A percentile compares a stretch with the other conserved stretches of the same genome.
Conservation (phyloP, 2,113 vertebrate genomes). For the Sciurus niger region DNA sequence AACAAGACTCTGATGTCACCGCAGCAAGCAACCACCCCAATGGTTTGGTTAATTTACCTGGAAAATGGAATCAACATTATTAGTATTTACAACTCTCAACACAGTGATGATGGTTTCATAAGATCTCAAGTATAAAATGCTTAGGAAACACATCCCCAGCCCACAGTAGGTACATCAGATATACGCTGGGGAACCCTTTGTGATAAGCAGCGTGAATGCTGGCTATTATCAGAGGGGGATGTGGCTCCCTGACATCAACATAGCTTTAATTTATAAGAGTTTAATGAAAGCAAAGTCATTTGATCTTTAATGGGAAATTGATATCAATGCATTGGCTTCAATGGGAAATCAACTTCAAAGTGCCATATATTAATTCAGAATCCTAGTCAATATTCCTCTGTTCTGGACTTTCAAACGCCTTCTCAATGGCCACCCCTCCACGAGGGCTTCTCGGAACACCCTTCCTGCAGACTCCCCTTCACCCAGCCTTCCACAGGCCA, state of each 20-base stretch:
- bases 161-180: not conserved
- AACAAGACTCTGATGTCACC: not conserved
- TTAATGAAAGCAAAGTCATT: not conserved
- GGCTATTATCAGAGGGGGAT: not conserved
- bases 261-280: slow-evolving; percentile 14
- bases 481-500: not conserved
- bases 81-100: not conserved
- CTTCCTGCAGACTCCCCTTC: not conserved
- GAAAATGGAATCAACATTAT: not conserved
- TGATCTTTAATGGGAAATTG: not conserved
- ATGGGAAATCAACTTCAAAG: slow-evolving; percentile 58
- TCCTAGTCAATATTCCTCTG: not conserved
- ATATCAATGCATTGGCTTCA: not conserved
- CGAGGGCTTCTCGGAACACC: not conserved
- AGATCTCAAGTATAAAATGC: not conserved
- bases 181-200: not conserved
- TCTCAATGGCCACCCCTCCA: not conserved
- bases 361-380: slow-evolving; percentile 22
- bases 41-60: not conserved
- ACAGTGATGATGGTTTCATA: not conserved
- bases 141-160: not conserved
- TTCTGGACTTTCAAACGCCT: not conserved
- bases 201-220: not conserved
- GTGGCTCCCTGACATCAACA: not conserved
- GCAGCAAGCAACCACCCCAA: not conserved